Percentiles rank a stretch among this genome's conserved stretches.
Conservation (phyloP, 2,888 invertebrate genomes). For the Catocala sponsa region DNA sequence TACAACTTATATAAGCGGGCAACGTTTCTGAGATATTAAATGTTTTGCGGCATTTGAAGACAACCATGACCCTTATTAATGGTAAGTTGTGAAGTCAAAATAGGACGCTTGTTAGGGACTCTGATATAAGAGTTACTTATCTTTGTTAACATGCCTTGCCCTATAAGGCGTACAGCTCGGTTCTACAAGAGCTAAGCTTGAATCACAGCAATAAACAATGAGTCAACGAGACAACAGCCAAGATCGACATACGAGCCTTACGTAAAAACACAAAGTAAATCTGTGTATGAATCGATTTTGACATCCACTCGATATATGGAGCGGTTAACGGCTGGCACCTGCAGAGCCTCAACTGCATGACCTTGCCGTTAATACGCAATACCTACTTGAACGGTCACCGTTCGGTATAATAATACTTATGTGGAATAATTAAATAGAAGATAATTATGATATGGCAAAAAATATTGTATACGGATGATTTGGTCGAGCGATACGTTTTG, state of each 20-base stretch:
- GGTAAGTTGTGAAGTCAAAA: too few relatives aligned
- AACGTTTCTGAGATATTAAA: conserved; percentile 2
- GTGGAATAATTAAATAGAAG: conserved; percentile 56
- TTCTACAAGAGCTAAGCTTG: too few relatives aligned
- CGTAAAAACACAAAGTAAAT: conserved; percentile 32
- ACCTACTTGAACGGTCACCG: conserved; percentile 70
- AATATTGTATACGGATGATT: conserved; percentile 34
- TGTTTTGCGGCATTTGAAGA: not conserved
- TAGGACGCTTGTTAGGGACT: too few relatives aligned
- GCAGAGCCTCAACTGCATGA: conserved; percentile 73
- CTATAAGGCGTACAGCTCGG: too few relatives aligned
- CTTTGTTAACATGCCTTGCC: too few relatives aligned
- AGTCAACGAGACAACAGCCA: conserved; percentile 15
- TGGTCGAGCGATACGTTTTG: conserved; percentile 37
- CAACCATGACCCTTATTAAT: too few relatives aligned
- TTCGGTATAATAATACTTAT: conserved; percentile 53
- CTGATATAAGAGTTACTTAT: too few relatives aligned
- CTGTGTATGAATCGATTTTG: conserved; percentile 42
- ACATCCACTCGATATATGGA: conserved; percentile 58
- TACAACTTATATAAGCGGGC: conserved; percentile 6
- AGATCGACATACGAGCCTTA: conserved; percentile 13
- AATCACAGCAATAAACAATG: conserved; percentile 7
- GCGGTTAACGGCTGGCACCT: conserved; percentile 63
- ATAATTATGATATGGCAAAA: conserved; percentile 42
- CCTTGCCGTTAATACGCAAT: conserved; percentile 73